These are phyloP conservation scores for Axis porcinus DNA, from an alignment of 2,113 vertebrate species.

Conservation along the genomic window DNA sequence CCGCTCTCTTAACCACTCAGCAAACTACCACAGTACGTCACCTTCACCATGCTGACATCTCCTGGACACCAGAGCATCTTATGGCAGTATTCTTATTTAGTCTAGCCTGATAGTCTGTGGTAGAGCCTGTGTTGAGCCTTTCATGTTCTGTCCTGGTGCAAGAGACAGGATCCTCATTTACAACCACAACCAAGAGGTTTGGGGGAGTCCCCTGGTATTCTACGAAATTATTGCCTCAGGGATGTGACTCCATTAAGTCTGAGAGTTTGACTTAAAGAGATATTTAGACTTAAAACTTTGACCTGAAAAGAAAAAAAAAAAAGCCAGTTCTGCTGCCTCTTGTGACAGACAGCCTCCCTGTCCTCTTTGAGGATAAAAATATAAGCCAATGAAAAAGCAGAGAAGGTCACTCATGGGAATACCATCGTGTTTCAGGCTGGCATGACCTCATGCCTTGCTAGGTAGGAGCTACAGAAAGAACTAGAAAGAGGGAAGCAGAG, in stretches of 20 bases:
- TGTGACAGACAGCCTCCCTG: background rate
- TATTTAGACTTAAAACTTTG: background rate
- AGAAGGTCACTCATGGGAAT: background rate
- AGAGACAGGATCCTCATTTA: background rate
- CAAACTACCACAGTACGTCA: background rate
- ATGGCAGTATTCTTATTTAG: background rate
- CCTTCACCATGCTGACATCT: background rate
- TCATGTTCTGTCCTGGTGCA: background rate
- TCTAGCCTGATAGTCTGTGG: background rate
- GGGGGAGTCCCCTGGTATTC: background rate
- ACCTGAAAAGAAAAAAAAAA: background rate
- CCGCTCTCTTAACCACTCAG: background rate
- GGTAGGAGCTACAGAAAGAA: background rate
- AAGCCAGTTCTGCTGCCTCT: background rate
- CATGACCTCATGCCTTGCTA: fast-evolving
- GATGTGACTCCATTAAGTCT: background rate
- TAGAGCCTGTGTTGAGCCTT: background rate
- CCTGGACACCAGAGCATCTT: background rate
- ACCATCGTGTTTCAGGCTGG: fast-evolving
- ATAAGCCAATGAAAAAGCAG: background rate
- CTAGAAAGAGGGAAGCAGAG: background rate
- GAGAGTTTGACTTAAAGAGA: background rate
- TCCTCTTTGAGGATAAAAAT: slow-evolving; percentile 24
- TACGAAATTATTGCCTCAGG: background rate
- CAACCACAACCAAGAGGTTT: background rate